Evolutionary conservation across 2,888 invertebrate species (phyloP).

Genomic region (Macaria notata): DNA sequence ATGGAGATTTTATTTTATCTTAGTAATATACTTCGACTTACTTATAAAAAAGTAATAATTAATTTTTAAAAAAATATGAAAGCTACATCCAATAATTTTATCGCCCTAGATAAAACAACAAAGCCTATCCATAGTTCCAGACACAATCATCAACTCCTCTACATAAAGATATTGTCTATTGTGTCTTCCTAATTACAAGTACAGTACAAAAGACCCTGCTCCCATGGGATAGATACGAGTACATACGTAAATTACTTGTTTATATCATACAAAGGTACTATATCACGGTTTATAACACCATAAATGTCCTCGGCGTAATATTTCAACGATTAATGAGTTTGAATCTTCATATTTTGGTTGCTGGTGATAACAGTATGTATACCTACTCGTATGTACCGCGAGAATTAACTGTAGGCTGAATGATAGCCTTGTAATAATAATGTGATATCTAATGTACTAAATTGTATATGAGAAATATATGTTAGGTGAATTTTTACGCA

Average conservation of each 20-base stretch:
- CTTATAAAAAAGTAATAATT: no score
- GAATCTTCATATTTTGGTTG: slow-evolving; percentile 27
- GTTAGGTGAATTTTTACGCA: no score
- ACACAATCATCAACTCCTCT: slow-evolving; percentile 1
- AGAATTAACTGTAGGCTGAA: no score
- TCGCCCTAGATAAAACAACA: no score
- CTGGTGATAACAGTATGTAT: slow-evolving; percentile 5
- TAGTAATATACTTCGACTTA: no score
- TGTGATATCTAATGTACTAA: no score
- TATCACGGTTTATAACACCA: slow-evolving; percentile 35
- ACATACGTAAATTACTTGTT: slow-evolving; percentile 29
- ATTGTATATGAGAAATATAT: no score
- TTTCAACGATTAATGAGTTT: slow-evolving; percentile 23
- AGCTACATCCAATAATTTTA: no score
- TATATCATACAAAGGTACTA: slow-evolving; percentile 35
- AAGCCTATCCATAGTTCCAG: neutral
- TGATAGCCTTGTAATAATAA: no score
- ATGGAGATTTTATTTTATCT: no score
- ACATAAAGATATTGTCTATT: slow-evolving; percentile 13
- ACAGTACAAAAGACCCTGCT: slow-evolving; percentile 8
- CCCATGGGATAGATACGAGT: slow-evolving; percentile 18
- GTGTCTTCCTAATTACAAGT: slow-evolving; percentile 20
- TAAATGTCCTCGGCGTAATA: slow-evolving; percentile 31
- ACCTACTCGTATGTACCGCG: no score
- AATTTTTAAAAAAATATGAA: no score